These are phyloP conservation scores for Apamea sordens DNA, from an alignment of 2,888 invertebrate genomes.

Conservation along the genomic window DNA sequence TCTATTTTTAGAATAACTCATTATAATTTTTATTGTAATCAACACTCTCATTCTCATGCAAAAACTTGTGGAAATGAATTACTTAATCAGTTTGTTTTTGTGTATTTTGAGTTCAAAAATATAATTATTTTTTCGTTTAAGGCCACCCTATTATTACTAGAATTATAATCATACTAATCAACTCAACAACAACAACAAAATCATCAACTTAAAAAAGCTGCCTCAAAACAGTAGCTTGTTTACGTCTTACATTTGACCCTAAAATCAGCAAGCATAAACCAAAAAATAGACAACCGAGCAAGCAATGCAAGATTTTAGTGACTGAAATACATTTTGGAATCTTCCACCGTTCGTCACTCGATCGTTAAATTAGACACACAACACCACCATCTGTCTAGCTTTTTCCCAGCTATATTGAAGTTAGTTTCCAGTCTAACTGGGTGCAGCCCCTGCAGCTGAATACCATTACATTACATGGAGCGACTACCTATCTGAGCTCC, in stretches of 20 bases:
- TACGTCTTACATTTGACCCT: neutral
- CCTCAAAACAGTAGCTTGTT: neutral
- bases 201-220: neutral
- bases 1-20: constrained; percentile 13
- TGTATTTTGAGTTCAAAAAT: constrained; percentile 2
- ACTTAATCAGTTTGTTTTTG: neutral
- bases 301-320: neutral
- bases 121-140: neutral
- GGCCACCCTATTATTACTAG: neutral
- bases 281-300: no score
- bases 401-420: neutral
- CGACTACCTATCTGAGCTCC: neutral
- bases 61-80: constrained; percentile 18
- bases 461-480: neutral
- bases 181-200: no score
- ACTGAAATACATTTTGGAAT: neutral
- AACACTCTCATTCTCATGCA: constrained; percentile 23
- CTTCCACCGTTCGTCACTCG: neutral
- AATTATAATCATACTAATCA: neutral
- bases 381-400: neutral
- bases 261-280: neutral
- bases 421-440: neutral
- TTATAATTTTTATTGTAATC: constrained; percentile 17
- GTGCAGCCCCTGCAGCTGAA: neutral
- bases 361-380: neutral